Evolutionary conservation across 2,797 vertebrate species (phyloP).

Genomic region (Acrocephalus scirpaceus): DNA sequence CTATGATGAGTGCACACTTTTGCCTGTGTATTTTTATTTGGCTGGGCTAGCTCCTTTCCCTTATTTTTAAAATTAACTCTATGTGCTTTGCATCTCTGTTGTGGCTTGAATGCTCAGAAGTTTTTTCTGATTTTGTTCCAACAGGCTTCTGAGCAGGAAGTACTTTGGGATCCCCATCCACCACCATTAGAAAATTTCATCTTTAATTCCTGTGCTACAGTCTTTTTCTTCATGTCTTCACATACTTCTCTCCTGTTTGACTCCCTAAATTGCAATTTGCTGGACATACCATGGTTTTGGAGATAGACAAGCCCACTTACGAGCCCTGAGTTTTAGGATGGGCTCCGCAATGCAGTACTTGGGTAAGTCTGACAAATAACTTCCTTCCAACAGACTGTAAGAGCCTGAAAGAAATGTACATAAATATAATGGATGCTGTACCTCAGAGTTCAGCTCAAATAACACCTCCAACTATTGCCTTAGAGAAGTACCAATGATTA

Average conservation of each 20-base stretch:
- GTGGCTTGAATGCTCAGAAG: background rate
- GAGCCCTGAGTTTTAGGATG: background rate
- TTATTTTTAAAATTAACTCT: background rate
- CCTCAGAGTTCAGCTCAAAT: background rate
- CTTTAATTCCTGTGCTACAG: background rate
- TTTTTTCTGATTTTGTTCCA: background rate
- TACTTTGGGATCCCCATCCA: background rate
- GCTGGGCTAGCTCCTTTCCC: background rate
- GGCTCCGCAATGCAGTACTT: background rate
- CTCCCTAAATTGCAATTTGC: background rate
- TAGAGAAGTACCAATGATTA: background rate
- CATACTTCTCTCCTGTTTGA: background rate
- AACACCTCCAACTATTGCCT: background rate
- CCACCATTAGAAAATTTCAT: background rate
- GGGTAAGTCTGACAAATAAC: background rate
- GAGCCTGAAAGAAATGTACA: background rate
- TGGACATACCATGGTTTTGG: background rate
- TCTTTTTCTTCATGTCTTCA: background rate
- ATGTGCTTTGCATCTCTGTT: background rate
- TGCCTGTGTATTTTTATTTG: background rate
- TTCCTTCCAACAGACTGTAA: background rate
- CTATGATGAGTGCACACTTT: background rate
- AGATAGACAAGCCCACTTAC: fast-evolving
- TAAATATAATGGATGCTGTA: fast-evolving
- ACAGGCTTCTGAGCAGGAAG: background rate